These are phyloP conservation scores for Oedothorax gibbosus DNA, from an alignment of 1,140 invertebrate species.

Conservation along the genomic window DNA sequence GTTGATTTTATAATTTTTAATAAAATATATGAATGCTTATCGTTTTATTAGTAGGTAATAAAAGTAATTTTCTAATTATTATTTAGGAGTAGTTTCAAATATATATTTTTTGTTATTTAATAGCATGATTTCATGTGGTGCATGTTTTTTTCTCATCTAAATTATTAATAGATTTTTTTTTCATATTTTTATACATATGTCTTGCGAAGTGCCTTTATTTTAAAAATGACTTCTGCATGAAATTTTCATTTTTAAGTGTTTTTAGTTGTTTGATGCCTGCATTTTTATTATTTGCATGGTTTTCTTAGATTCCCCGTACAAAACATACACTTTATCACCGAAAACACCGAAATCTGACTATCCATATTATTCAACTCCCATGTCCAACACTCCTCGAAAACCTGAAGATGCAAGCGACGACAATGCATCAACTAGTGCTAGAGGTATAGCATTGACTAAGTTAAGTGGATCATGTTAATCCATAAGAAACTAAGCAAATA, in stretches of 20 bases:
- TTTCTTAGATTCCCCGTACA: conserved; percentile 54
- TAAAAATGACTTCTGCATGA: neutral
- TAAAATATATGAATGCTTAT: no score
- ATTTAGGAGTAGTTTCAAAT: neutral
- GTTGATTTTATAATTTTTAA: no score
- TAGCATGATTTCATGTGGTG: neutral
- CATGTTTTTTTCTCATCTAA: neutral
- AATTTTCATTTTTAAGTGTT: neutral
- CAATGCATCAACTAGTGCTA: conserved; percentile 46
- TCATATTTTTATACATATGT: neutral
- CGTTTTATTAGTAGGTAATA: no score
- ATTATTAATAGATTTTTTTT: neutral
- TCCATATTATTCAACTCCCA: conserved; percentile 23
- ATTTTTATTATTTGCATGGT: conserved; percentile 42
- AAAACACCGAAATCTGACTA: conserved; percentile 20
- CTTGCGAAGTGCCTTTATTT: neutral
- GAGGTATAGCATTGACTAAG: conserved; percentile 30
- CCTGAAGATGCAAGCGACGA: conserved; percentile 1
- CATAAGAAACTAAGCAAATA: neutral
- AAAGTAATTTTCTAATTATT: neutral
- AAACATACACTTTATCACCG: conserved; percentile 28
- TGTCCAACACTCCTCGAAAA: conserved; percentile 14
- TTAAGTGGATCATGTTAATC: neutral
- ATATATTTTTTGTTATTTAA: neutral
- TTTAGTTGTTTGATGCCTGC: neutral